Evolutionary conservation across 2,888 invertebrate species (phyloP), one percentile per base, ranked within the genome.

Genomic region (Watsonalla binaria): DNA sequence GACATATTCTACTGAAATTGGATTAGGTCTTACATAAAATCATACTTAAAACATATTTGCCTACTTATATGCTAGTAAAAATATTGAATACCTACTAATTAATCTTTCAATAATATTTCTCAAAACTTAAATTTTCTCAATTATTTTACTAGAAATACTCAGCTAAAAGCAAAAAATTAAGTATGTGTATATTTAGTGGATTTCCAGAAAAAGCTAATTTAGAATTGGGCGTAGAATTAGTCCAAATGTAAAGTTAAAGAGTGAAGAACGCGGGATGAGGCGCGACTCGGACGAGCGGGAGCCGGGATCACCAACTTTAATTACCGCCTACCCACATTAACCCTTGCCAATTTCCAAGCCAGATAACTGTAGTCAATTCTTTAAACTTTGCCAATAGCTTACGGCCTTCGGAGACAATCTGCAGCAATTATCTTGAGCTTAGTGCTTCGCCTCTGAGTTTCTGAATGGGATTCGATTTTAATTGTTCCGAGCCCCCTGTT

Each of bases 281-380:
- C 51, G 51, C 47, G 51, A 51, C 51, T 15, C 24, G 58, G 57
- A 57, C 59, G 59, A 60, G 61, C 63, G 59, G 57, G 60, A 46
- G 61, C 56, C 51, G 56, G 81, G 87, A 82, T 87, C 81, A 84
- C 72, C 72, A 83, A 87, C 72, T 89, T 87, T 85, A 86, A 88
- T 88, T 82, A 74, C 76, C 66, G 68, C 68, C 70, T 65, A 71
- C 77, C 82, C 79, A 80, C 84, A 83, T 84, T 82, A 86, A 85
- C 87, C 84, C 86, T 83, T 82, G 79, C 84, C 82, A 79, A 81
- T 82, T 78, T 64, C 70, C 60, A 72, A 65, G 68, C 59, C 62
- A 81, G 84, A 84, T 83, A 86, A 76, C 81, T 82, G 78, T 76
- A 82, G 79, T 80, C 80, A 73, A 85, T 87, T 88, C 83, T 86